Conservation (phyloP, 2,888 invertebrate species). For the Coenonympha glycerion region DNA sequence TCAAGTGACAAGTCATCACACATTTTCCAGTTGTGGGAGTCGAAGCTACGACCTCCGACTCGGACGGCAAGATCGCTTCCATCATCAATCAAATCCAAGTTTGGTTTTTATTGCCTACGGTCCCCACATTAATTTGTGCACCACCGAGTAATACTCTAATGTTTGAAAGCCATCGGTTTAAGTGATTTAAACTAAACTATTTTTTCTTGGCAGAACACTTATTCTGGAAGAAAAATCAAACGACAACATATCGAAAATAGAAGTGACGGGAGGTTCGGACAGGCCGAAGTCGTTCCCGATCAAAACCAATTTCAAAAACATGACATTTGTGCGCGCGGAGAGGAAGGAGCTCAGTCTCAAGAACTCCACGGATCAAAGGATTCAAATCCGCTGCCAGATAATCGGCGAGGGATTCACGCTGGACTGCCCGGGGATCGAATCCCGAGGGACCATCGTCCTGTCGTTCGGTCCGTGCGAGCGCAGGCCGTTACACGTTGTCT, state of each 20-base stretch:
- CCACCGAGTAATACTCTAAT: no score
- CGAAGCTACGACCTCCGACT: no score
- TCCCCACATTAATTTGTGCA: no score
- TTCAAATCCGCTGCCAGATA: slow-evolving; percentile 55
- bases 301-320: slow-evolving; percentile 49
- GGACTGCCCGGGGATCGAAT: slow-evolving; percentile 52
- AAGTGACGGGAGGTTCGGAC: slow-evolving; percentile 48
- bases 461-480: slow-evolving; percentile 55
- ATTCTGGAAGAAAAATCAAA: slow-evolving; percentile 52
- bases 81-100: no score
- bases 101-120: no score
- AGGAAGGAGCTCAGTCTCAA: slow-evolving; percentile 62
- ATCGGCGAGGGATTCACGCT: slow-evolving; percentile 60
- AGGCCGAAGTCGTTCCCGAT: slow-evolving; percentile 54
- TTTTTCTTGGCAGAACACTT: slow-evolving; percentile 42
- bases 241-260: slow-evolving; percentile 41
- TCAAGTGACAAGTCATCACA: no score
- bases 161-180: no score
- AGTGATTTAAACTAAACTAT: no score
- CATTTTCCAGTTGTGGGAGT: no score
- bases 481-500: slow-evolving; percentile 49
- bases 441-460: slow-evolving; percentile 47
- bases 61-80: no score
- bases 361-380: slow-evolving; percentile 50
- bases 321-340: slow-evolving; percentile 59